Base-by-base conservation (phyloP, 1,140 invertebrate genomes). In the Brachionus rotundiformis region DNA sequence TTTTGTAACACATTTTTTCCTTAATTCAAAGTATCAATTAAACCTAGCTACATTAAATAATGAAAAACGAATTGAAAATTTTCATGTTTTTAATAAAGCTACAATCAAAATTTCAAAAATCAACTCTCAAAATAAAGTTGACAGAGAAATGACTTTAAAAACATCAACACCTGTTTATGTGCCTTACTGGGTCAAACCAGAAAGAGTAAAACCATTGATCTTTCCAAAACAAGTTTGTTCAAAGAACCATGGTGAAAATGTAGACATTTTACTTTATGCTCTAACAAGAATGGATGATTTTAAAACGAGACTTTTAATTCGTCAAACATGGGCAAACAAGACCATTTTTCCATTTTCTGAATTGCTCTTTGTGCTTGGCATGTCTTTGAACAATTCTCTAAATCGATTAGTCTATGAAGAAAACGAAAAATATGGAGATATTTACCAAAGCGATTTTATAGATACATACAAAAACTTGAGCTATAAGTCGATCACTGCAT, bases 381-480 rank as follows among this genome's bases (percentile, higher is more conserved):
- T 4, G 10, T 31, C 54, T 31, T 1, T 6, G 1, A 41, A 79
- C 13, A 8, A 49, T 1, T 23, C 36, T 13, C 11, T 75, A 7
- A 75, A 75, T 33, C 11, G 33, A 23, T 29, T 25, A 27, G 16
- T 41, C 5, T 4, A 11, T 27, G 27, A 82, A 10, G 84, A 84
- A 68, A 82, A 73, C 49, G 29, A 82, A 25, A 71, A 47, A 7
- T 83, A 84, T 47, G 75, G 77, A 2, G 84, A 84, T 63, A 83
- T 84, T 41, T 63, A 84, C 23, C 84, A 84, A 75, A 82, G 82
- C 49, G 79, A 84, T 81, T 84, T 84, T 39, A 10, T 82, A 2
- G 84, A 84, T 49, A 29, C 82, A 0, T 83, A 84, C 41, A 27
- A 54, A 11, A 84, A 84, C 59, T 79, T 83, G n/a, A 83, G 83